Base-by-base conservation (phyloP, 2,797 vertebrate genomes). In the Melanotaenia maccullochi region DNA sequence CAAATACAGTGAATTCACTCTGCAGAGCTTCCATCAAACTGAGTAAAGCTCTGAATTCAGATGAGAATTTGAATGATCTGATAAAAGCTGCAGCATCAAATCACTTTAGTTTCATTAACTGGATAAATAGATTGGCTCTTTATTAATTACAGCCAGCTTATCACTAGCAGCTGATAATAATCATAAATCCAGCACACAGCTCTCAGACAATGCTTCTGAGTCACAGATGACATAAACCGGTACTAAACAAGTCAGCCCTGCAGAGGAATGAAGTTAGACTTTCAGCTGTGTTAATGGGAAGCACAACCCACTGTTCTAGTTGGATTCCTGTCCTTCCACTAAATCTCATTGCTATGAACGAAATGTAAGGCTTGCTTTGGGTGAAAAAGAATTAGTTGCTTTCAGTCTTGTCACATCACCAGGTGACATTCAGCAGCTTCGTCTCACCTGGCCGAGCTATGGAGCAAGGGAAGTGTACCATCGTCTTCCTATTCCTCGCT, bases 401-500 rank as follows among this genome's bases (percentile, higher is more conserved):
- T 24, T 70, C 61, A 65, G 57, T 85, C 42, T 51, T 5, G 1
- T 61, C 81, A 55, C 60, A 55, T 20, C 33, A 7, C 32, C 55
- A 30, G 16, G 44, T 56, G 2, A 28, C 60, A 1, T 38, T 70
- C 42, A 55, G 28, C 35, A 5, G 36, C 52, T 38, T 65, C n/a
- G 1, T 32, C 74, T 65, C 63, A 25, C 38, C 52, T 0, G 2
- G n/a, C 4, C 16, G 1, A 13, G 32, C 81, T 40, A 96, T 96
- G 96, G 82, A 78, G 32, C 1, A 73, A 0, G 9, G 56, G 0
- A 93, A 89, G 0, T 90, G 56, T 24, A 95, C 93, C 7, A 2
- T 3, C 0, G 0, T 65, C 25, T 70, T 96, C n/a, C 72, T 96
- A 1, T 0, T 84, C 0, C 0, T 97, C 62, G 97, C 93, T 0